Percentiles rank a stretch among this genome's conserved stretches.
phyloP scores from a whole-genome alignment of 2,888 invertebrate genomes.

The Apoda limacodes region DNA sequence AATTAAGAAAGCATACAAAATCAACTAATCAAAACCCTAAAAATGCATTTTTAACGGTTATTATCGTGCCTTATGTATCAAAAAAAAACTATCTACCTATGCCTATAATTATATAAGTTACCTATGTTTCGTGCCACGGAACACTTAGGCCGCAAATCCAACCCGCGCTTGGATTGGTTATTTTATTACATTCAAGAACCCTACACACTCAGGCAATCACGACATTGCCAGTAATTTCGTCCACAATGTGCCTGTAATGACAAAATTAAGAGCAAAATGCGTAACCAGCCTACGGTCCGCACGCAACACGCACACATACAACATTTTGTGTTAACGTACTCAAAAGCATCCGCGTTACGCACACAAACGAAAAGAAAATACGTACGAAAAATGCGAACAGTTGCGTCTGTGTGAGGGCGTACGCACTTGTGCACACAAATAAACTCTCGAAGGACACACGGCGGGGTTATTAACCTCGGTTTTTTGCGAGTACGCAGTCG shows the following conservation, averaged over 20 bases:
- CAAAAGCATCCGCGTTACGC: constrained; percentile 37
- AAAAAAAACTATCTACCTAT: too few relatives aligned
- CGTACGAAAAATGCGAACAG: constrained; percentile 32
- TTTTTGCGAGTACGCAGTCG: constrained; percentile 58
- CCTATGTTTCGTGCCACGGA: too few relatives aligned
- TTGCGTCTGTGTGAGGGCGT: constrained; percentile 21
- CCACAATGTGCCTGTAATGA: constrained; percentile 41
- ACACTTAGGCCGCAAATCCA: too few relatives aligned
- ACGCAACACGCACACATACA: constrained; percentile 17
- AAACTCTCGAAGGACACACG: constrained; percentile 57
- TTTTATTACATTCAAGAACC: too few relatives aligned
- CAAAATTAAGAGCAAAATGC: constrained; percentile 45
- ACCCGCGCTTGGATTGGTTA: too few relatives aligned
- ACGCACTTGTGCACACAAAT: constrained; percentile 50
- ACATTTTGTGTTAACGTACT: constrained; percentile 45
- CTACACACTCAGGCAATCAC: constrained; percentile 24
- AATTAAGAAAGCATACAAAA: too few relatives aligned
- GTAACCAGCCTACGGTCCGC: constrained; percentile 25
- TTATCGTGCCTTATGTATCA: too few relatives aligned
- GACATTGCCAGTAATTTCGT: constrained; percentile 31
- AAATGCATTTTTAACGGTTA: too few relatives aligned
- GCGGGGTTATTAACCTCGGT: constrained; percentile 59
- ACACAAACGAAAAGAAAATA: constrained; percentile 31
- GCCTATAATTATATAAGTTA: too few relatives aligned
- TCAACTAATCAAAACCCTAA: too few relatives aligned